Conservation (phyloP, 1,140 invertebrate species). For the Tetramorium alpestre region DNA sequence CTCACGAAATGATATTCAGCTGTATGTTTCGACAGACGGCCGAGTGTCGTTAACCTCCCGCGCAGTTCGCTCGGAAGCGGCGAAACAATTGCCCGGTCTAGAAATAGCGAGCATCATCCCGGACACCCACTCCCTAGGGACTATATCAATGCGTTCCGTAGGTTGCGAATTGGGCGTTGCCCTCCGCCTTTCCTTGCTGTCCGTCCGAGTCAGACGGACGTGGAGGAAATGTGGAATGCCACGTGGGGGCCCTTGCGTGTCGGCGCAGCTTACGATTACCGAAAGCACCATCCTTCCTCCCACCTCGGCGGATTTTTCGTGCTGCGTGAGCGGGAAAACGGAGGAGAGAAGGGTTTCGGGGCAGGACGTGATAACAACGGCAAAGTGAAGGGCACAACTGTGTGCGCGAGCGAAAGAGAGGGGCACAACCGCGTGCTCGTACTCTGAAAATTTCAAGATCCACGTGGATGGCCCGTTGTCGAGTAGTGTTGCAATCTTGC, state of each 20-base stretch:
- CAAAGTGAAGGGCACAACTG: neutral
- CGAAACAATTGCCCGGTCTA: conserved; percentile 81
- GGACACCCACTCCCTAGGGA: conserved; percentile 70
- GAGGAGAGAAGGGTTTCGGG: neutral
- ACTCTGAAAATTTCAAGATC: conserved; percentile 70
- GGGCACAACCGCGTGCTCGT: conserved; percentile 38
- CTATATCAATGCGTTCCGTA: conserved; percentile 70
- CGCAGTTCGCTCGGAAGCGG: conserved; percentile 61
- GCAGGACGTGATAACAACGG: neutral
- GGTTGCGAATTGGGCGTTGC: conserved; percentile 81
- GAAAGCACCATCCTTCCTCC: conserved; percentile 50
- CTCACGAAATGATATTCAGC: conserved; percentile 82
- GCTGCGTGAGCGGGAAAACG: neutral
- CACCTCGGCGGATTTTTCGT: conserved; percentile 43
- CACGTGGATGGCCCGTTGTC: conserved; percentile 75
- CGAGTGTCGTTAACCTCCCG: conserved; percentile 83
- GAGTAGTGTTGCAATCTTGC: conserved; percentile 73
- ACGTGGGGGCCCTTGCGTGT: conserved; percentile 62
- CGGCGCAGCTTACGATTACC: neutral
- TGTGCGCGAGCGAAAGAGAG: neutral
- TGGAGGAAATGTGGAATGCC: conserved; percentile 67
- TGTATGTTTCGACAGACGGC: conserved; percentile 79
- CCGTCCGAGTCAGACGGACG: conserved; percentile 25
- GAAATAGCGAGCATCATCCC: conserved; percentile 67
- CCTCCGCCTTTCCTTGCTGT: conserved; percentile 60